Base-by-base conservation (phyloP, 2,888 invertebrate genomes). In the Nymphalis polychloros region DNA sequence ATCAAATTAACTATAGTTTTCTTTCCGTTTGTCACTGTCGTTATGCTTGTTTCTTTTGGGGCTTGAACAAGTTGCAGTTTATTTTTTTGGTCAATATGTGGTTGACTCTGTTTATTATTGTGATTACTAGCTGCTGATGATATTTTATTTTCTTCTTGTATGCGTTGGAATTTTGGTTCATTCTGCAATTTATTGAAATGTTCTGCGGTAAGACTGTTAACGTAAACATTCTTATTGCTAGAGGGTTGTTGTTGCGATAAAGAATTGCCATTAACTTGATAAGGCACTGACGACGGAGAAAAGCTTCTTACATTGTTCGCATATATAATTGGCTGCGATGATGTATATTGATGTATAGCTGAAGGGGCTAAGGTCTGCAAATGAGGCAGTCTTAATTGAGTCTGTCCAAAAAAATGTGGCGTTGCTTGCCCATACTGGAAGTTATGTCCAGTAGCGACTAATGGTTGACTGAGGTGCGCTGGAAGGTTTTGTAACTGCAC, bases 401-500 rank as follows among this genome's bases (percentile, higher is more conserved):
- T 78, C 35, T 84, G 84, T 41, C 82, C 82, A 69, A 85, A 82
- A 68, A 83, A 81, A 71, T 86, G 87, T 2, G 86, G 83, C 4
- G 82, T 76, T 1, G 80, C 71, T 70, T 85, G 86, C 64, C 84
- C 85, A 67, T 82, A 81, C 67, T 86, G 85, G 71, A 79, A 81
- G 67, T 74, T 78, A 0, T 87, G 84, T 17, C 86, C 78, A 7
- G 86, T 78, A 4, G 86, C 84, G 3, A 85, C 80, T 49, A 92
- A 71, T 2, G 92, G 90, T 76, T 91, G 89, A 7, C 88, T 80
- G 19, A 92, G 79, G 77, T 92, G 92, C 57, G 86, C 81, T 8
- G 92, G 92, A 59, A 92, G 72, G 65, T 85, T 88, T 77, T 92
- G 92, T 23, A 92, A 80, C 65, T 85, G 83, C 63, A 92, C 83